Conservation (phyloP, 2,113 vertebrate species). For the Erythrocercus mccallii region DNA sequence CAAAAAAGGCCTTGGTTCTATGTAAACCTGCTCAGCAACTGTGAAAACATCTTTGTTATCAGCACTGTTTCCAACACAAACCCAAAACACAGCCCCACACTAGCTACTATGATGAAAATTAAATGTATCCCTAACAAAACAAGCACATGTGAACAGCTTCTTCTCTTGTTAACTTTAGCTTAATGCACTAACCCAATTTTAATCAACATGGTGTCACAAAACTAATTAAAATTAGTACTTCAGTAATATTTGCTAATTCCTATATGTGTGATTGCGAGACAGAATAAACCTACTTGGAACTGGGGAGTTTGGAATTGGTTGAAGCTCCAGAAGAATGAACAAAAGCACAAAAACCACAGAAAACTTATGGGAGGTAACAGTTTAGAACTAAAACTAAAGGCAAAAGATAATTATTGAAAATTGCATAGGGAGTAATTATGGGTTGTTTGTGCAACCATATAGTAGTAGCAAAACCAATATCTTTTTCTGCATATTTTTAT, state of each 20-base stretch:
- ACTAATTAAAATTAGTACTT: not conserved
- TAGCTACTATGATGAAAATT: not conserved
- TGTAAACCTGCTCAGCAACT: not conserved
- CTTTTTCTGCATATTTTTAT: not conserved
- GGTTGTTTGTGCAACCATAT: not conserved
- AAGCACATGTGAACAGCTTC: too few species aligned
- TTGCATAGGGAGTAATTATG: not conserved
- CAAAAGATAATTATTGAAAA: not conserved
- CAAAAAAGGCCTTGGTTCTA: not conserved
- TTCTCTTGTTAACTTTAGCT: not conserved
- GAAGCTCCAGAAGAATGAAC: not conserved
- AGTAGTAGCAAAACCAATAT: not conserved
- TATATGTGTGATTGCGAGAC: not conserved
- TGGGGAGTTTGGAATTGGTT: not conserved
- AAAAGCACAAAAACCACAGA: not conserved
- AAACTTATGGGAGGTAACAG: not conserved
- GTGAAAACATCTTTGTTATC: too few species aligned
- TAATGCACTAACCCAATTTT: not conserved
- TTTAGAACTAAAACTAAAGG: not conserved
- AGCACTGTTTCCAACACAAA: not conserved
- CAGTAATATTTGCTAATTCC: not conserved
- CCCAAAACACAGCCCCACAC: not conserved
- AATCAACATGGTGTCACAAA: not conserved
- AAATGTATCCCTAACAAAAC: not conserved
- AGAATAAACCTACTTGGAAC: not conserved